Conservation (phyloP, 2,797 vertebrate species). For the Sorex maritimensis region DNA sequence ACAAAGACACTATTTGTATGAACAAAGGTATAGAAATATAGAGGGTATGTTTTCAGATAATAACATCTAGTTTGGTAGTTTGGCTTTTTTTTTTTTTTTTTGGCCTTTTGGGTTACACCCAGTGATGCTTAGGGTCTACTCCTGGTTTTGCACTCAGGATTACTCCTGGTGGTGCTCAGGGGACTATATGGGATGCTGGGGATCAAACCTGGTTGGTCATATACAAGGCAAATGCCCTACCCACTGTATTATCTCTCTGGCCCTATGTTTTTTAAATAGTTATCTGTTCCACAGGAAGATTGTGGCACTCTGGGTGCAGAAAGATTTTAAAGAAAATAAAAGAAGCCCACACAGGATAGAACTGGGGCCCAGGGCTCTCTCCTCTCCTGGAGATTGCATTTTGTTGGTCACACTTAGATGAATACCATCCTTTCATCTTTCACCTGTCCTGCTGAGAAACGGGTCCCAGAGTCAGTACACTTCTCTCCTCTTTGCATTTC, state of each 20-base stretch:
- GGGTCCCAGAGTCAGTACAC: constrained; percentile 21
- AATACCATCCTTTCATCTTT: constrained; percentile 74
- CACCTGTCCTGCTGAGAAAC: constrained; percentile 50
- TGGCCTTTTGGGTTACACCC: too few relatives aligned
- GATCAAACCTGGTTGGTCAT: too few relatives aligned
- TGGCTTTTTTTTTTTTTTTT: too few relatives aligned
- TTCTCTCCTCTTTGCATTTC: constrained; percentile 40
- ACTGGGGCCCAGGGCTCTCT: background rate
- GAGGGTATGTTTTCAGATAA: background rate
- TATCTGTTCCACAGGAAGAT: too few relatives aligned
- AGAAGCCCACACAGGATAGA: background rate
- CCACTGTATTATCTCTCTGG: background rate
- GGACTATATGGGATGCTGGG: too few relatives aligned
- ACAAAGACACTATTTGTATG: background rate
- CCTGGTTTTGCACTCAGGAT: too few relatives aligned
- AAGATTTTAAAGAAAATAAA: background rate
- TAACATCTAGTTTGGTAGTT: background rate
- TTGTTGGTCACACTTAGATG: constrained; percentile 66
- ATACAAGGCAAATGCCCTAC: too few relatives aligned
- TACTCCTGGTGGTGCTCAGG: too few relatives aligned
- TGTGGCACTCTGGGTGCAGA: background rate
- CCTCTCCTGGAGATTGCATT: constrained; percentile 61
- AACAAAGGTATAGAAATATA: background rate
- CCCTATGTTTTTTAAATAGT: background rate
- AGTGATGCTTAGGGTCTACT: too few relatives aligned